Evolutionary conservation across 2,797 vertebrate species (phyloP).

Genomic region (Acanthornis magna): DNA sequence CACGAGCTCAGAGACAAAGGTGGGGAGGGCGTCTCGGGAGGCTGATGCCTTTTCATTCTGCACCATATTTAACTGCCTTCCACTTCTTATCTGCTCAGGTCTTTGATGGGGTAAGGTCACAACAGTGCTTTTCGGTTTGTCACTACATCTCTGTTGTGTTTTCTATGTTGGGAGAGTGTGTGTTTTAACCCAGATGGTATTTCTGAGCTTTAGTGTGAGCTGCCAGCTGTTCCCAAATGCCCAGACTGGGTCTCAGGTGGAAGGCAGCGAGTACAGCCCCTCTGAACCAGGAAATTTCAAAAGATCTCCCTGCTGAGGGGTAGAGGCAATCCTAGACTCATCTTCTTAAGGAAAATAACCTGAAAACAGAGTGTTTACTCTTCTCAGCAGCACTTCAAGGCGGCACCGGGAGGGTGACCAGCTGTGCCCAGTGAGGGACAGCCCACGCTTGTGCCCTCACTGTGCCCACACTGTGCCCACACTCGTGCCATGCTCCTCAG

Average conservation of each 20-base stretch:
- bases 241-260: not conserved
- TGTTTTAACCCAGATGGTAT: not conserved
- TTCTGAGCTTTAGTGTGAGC: not conserved
- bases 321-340: not conserved
- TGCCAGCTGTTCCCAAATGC: not conserved
- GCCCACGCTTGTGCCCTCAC: too few relatives aligned
- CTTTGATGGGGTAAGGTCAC: not conserved
- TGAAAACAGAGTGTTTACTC: not conserved
- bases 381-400: not conserved
- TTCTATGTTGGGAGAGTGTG: not conserved
- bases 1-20: not conserved
- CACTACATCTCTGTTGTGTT: not conserved
- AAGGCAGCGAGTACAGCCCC: not conserved
- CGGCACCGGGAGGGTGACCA: not conserved
- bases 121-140: not conserved
- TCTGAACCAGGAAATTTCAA: not conserved
- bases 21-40: accelerated
- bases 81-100: not conserved
- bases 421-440: accelerated
- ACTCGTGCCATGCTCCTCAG: not conserved
- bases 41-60: not conserved
- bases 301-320: accelerated
- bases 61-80: not conserved
- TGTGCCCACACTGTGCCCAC: too few relatives aligned
- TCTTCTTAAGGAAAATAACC: not conserved